A percentile compares a stretch with the other conserved stretches of the same genome.
Conservation (phyloP, 2,888 invertebrate species). For the Phaonia tiefii region DNA sequence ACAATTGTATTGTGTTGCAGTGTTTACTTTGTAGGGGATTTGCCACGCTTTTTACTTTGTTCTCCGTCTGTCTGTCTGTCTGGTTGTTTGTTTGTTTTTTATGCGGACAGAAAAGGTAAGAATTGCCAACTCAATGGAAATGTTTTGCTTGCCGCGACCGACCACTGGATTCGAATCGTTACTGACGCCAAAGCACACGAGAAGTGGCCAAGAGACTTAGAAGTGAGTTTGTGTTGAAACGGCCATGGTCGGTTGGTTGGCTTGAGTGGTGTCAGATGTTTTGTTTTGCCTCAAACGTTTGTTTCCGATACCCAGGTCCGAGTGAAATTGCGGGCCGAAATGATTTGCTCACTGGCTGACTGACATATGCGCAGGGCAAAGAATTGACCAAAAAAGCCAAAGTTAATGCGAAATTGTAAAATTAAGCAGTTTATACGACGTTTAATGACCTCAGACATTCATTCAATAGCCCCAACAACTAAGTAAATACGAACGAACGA, state of each 20-base stretch:
- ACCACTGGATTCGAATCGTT: neutral
- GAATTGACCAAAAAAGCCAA: slow-evolving; percentile 14
- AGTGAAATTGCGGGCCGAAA: neutral
- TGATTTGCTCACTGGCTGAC: neutral
- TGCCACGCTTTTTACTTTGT: slow-evolving; percentile 47
- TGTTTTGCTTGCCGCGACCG: neutral
- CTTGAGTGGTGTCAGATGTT: neutral
- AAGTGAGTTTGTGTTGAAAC: slow-evolving; percentile 2
- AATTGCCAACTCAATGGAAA: slow-evolving; percentile 1
- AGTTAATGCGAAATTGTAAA: slow-evolving; percentile 60
- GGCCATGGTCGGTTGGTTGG: neutral
- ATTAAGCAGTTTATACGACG: slow-evolving; percentile 66
- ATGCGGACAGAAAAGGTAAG: slow-evolving; percentile 44
- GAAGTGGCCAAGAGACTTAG: neutral
- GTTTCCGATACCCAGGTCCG: slow-evolving; percentile 27
- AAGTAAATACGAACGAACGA: slow-evolving; percentile 64
- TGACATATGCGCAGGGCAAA: neutral
- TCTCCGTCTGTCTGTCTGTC: slow-evolving; percentile 22
- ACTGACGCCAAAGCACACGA: neutral
- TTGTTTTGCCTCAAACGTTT: slow-evolving; percentile 8
- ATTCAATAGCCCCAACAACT: slow-evolving; percentile 63
- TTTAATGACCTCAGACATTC: slow-evolving; percentile 63
- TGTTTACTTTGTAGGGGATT: slow-evolving; percentile 37
- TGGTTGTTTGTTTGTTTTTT: slow-evolving; percentile 30
- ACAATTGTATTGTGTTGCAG: neutral